A percentile compares a stretch with the other conserved stretches of the same genome.
These are phyloP conservation scores for Lasioglossum leucozonium DNA, from an alignment of 2,888 invertebrate species.

Conservation along the genomic window DNA sequence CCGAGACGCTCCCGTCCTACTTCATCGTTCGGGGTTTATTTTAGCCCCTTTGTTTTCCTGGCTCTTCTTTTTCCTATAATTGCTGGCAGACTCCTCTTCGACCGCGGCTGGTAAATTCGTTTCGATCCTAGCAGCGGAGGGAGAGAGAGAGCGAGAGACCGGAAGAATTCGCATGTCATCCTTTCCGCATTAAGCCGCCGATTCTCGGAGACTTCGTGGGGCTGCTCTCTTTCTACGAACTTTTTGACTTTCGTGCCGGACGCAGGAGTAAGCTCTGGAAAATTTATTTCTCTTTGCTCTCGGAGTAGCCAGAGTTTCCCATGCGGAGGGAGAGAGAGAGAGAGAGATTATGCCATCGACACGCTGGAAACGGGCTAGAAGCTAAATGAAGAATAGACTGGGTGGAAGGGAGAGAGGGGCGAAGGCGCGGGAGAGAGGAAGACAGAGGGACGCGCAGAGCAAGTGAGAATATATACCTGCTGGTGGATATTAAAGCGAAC, in stretches of 20 bases:
- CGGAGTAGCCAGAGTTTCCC: conserved; percentile 60
- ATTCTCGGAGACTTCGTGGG: conserved; percentile 2
- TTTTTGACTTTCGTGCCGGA: not conserved
- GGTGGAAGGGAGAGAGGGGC: conserved; percentile 33
- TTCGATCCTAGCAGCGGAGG: conserved; percentile 24
- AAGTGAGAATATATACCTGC: conserved; percentile 81
- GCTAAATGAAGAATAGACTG: conserved; percentile 40
- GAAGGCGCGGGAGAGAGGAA: conserved; percentile 19
- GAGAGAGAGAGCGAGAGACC: too few species aligned
- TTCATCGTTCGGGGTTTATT: conserved; percentile 3
- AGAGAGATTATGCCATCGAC: conserved; percentile 47
- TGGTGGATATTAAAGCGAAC: conserved; percentile 84
- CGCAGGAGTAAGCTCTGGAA: conserved; percentile 44
- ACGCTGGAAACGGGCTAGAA: conserved; percentile 32
- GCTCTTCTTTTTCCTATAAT: conserved; percentile 14
- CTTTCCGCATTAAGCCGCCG: conserved; percentile 35
- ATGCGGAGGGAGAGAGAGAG: too few species aligned
- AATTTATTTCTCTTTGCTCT: conserved; percentile 59
- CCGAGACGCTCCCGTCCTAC: not conserved
- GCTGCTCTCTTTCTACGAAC: not conserved
- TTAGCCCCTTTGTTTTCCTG: conserved; percentile 4
- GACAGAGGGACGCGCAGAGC: conserved; percentile 58
- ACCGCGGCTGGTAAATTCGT: conserved; percentile 34
- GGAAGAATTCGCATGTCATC: conserved; percentile 56
- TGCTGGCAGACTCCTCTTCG: not conserved